phyloP scores from a whole-genome alignment of 2,797 vertebrate genomes.

The Erethizon dorsatum region DNA sequence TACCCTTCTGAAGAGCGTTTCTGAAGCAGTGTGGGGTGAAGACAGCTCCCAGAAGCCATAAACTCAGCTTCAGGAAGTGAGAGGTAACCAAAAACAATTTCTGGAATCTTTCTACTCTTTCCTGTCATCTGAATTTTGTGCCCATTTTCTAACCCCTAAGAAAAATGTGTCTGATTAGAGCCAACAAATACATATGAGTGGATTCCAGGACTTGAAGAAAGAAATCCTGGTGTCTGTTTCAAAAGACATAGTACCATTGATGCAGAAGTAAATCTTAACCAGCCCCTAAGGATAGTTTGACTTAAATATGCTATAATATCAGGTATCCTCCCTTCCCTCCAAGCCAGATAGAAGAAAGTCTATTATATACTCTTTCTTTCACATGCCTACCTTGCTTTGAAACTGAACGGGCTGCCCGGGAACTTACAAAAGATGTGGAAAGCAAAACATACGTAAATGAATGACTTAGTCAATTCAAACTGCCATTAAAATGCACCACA shows the following conservation, averaged over 20 bases:
- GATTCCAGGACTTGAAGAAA: background rate
- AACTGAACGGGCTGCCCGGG: background rate
- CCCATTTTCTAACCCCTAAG: background rate
- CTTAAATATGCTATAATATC: background rate
- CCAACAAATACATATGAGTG: background rate
- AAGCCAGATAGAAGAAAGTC: background rate
- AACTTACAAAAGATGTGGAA: conserved; percentile 34
- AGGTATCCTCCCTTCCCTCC: background rate
- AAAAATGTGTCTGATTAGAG: background rate
- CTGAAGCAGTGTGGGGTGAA: background rate
- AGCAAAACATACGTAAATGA: conserved; percentile 50
- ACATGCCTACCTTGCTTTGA: background rate
- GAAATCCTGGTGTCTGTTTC: background rate
- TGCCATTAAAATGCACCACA: background rate
- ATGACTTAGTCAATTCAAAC: too few relatives aligned
- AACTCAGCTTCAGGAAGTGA: background rate
- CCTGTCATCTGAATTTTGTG: background rate
- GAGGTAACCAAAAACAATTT: background rate
- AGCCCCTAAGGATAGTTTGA: background rate
- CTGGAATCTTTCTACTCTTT: background rate
- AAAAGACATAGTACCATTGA: background rate
- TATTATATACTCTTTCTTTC: background rate
- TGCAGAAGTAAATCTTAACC: background rate
- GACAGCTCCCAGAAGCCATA: background rate
- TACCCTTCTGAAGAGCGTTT: background rate